Evolutionary conservation across 1,140 invertebrate species (phyloP), one percentile per base, ranked within the genome.

Genomic region (Monochamus saltuarius): DNA sequence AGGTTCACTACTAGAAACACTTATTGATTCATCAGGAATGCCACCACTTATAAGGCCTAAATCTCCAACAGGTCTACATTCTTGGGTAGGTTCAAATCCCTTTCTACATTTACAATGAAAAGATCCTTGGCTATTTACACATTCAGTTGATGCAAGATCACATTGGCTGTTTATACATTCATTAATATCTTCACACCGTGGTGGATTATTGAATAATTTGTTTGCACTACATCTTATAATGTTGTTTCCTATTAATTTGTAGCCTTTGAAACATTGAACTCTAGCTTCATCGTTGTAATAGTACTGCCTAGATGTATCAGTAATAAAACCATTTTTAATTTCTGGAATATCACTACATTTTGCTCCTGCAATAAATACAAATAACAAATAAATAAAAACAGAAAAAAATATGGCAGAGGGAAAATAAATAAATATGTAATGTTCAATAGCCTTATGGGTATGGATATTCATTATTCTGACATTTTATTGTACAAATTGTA

Each of bases 191-290:
- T 93, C 89, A 71, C 93, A 96, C 55, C 83, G 87, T 4, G 94
- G 93, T 6, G 90, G 83, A 65, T 92, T 88, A 58, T 89, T 86
- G 67, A 97, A 96, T 56, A 85, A 79, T 76, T 96, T 91, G 65
- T 89, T 85, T 45, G 92, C 82, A 61, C 92, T 91, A 75, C 95
- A 98, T 68, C 86, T 87, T 59, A 98, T 88, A 19, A 95, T 87
- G 62, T 90, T 92, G n/a, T 88, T 88, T 16, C 92, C 93, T 35
- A 87, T 86, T 0, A 92, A 77, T 74, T 89, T 89, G 75, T 90
- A 97, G 51, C 95, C 95, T 80, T 89, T 88, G 70, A 89, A 90
- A 78, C 95, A 98, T 73, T 96, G 93, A 14, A 97, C 92, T 59
- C 92, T 79, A 10, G 92, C 92, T 77, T 97, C 92, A 72, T 97